phyloP scores from a whole-genome alignment of 2,797 vertebrate genomes.

The Tauraco hartlaubi region DNA sequence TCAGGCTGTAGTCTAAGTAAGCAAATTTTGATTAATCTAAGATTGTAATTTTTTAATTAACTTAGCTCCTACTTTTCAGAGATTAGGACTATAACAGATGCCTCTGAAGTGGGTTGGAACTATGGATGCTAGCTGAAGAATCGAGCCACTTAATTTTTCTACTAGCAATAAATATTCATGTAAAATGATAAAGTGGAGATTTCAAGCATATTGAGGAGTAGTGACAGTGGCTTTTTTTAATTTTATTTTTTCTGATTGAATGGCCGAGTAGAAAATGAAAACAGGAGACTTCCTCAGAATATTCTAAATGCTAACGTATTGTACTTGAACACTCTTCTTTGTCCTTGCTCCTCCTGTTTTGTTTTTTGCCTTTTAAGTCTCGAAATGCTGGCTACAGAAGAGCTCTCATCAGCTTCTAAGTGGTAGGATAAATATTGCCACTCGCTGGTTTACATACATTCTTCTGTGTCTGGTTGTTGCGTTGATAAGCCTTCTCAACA shows the following conservation, averaged over 20 bases:
- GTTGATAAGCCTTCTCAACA: neutral
- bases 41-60: neutral
- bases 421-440: neutral
- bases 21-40: conserved; percentile 1
- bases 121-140: neutral
- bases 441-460: neutral
- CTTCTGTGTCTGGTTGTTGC: neutral
- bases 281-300: neutral
- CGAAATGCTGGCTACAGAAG: neutral
- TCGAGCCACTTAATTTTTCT: neutral
- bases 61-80: neutral
- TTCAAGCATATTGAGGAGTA: neutral
- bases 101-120: neutral
- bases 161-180: neutral
- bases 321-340: neutral
- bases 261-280: neutral
- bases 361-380: neutral
- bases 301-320: neutral
- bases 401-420: neutral
- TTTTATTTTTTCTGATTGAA: neutral
- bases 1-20: neutral
- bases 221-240: neutral
- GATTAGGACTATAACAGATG: neutral
- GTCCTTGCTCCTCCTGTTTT: neutral
- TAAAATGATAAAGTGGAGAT: neutral